Evolutionary conservation across 2,888 invertebrate species (phyloP).

Genomic region (Chaitophorus viminalis): DNA sequence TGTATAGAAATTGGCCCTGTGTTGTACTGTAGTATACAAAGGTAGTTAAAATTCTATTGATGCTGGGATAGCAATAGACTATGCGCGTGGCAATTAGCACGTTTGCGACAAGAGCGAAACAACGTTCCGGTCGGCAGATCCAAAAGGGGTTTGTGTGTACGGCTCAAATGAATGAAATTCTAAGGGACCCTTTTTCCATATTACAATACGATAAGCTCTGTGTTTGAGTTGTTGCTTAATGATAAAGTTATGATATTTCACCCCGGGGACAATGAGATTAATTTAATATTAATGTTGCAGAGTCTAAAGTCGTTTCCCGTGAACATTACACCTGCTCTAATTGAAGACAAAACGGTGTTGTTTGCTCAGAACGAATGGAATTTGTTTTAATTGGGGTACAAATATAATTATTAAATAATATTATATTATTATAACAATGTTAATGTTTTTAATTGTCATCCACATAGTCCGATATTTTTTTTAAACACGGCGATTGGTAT

Average conservation of each 20-base stretch:
- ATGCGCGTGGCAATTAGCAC: conserved; percentile 23
- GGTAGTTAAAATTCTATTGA: conserved; percentile 10
- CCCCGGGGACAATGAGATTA: conserved; percentile 36
- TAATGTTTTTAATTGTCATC: too few relatives aligned
- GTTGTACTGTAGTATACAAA: background rate
- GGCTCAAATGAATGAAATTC: background rate
- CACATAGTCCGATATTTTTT: too few relatives aligned
- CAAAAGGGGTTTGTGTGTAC: background rate
- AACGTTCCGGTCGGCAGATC: conserved; percentile 5
- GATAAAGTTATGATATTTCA: conserved; percentile 35
- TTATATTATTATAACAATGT: too few relatives aligned
- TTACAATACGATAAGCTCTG: conserved; percentile 31
- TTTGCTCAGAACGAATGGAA: background rate
- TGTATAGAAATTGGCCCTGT: background rate
- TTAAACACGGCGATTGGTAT: background rate
- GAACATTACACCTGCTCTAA: background rate
- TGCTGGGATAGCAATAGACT: background rate
- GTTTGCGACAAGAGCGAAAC: background rate
- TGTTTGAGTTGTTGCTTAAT: conserved; percentile 39
- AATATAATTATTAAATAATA: background rate
- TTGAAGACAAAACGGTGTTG: background rate
- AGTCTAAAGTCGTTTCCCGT: background rate
- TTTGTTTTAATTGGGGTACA: background rate
- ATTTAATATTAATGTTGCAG: background rate
- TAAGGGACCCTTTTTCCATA: background rate